phyloP scores from a whole-genome alignment of 2,797 vertebrate genomes.

The Phoebastria nigripes region DNA sequence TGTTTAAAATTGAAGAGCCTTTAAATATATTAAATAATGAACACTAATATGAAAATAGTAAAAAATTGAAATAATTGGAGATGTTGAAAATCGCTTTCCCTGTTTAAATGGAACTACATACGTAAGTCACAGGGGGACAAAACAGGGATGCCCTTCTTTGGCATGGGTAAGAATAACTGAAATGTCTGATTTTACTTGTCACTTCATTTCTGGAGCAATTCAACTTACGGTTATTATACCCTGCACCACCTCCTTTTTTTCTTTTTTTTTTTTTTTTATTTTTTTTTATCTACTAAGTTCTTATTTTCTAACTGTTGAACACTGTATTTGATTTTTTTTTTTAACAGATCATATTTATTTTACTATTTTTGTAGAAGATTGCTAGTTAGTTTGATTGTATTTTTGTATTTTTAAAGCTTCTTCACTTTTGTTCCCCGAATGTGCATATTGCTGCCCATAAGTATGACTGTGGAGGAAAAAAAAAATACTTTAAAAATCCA shows the following conservation, averaged over 20 bases:
- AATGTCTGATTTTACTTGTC: constrained; percentile 59
- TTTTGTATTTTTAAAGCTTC: constrained; percentile 97
- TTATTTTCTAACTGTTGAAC: constrained; percentile 90
- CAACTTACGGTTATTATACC: constrained; percentile 70
- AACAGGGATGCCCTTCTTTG: constrained; percentile 56
- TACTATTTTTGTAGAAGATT: constrained; percentile 99
- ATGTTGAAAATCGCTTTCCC: constrained; percentile 72
- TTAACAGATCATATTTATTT: constrained; percentile 98
- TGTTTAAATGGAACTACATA: constrained; percentile 63
- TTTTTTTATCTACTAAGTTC: constrained; percentile 75
- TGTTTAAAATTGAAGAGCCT: constrained; percentile 85
- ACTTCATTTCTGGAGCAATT: constrained; percentile 75
- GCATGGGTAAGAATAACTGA: constrained; percentile 68
- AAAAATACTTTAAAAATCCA: constrained; percentile 84
- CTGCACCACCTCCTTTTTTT: constrained; percentile 41
- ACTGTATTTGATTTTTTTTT: constrained; percentile 87
- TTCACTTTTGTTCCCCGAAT: constrained; percentile 82
- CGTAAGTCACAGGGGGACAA: constrained; percentile 61
- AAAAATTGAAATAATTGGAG: constrained; percentile 75
- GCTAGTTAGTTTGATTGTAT: constrained; percentile 97
- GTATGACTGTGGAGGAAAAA: constrained; percentile 84
- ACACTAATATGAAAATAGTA: constrained; percentile 72
- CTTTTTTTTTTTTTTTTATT: background rate
- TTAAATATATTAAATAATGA: constrained; percentile 81
- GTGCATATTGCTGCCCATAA: constrained; percentile 87